Evolutionary conservation across 2,888 invertebrate species (phyloP).

Genomic region (Euplexia lucipara): DNA sequence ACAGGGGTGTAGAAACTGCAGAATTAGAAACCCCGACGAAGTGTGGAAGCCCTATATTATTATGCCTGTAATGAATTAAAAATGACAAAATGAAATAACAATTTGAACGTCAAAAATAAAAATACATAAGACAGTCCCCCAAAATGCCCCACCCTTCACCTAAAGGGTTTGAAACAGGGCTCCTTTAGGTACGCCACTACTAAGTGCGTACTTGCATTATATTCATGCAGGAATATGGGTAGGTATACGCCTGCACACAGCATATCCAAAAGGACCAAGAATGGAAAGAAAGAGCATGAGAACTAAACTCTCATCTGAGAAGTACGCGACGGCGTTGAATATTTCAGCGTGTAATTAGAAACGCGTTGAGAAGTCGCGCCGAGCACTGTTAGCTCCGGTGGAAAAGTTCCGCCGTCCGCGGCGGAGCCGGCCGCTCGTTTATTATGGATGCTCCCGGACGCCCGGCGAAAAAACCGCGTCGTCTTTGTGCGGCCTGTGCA

Average conservation of each 20-base stretch:
- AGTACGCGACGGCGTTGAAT: constrained; percentile 70
- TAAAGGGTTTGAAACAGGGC: too few relatives aligned
- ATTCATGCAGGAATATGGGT: background rate
- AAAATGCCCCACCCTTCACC: too few relatives aligned
- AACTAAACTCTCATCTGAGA: constrained; percentile 28
- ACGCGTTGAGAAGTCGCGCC: constrained; percentile 71
- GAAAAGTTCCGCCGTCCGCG: constrained; percentile 47
- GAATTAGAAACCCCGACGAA: too few relatives aligned
- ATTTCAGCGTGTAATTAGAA: constrained; percentile 82
- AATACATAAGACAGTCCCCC: too few relatives aligned
- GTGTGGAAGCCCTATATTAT: too few relatives aligned
- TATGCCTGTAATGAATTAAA: too few relatives aligned
- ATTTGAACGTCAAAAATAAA: too few relatives aligned
- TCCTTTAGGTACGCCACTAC: too few relatives aligned
- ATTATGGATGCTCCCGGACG: constrained; percentile 76
- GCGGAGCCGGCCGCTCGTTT: constrained; percentile 75
- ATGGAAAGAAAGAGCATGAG: constrained; percentile 35
- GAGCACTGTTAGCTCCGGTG: constrained; percentile 34
- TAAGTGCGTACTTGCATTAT: background rate
- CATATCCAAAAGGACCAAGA: constrained; percentile 35
- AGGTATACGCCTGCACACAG: background rate
- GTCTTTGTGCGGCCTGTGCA: constrained; percentile 33
- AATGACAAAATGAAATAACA: too few relatives aligned
- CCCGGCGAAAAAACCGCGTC: constrained; percentile 65
- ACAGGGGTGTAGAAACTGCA: too few relatives aligned